phyloP scores from a whole-genome alignment of 2,797 vertebrate species.

The Enteromius radiatus region DNA sequence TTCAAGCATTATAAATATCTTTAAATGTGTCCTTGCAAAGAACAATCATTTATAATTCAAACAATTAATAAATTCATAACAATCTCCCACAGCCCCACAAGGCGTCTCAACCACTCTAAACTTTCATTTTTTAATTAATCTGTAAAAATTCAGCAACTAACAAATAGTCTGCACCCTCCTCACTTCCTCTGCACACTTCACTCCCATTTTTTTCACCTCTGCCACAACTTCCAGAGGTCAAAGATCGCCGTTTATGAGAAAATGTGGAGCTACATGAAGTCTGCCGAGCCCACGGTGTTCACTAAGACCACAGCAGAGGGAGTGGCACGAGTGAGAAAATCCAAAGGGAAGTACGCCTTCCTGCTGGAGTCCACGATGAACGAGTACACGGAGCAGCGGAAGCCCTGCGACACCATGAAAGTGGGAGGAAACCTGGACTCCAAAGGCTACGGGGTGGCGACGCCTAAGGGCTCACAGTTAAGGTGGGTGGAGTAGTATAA shows the following conservation, averaged over 20 bases:
- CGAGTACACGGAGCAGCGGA: constrained; percentile 98
- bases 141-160: background rate
- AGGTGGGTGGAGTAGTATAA: constrained; percentile 99
- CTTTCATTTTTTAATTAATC: background rate
- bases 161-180: background rate
- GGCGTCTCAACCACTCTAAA: background rate
- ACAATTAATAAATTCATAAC: background rate
- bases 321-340: constrained; percentile 96
- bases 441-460: constrained; percentile 98
- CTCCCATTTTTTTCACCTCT: constrained; percentile 24
- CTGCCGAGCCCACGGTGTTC: constrained; percentile 97
- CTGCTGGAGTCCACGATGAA: constrained; percentile 99
- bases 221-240: constrained; percentile 86
- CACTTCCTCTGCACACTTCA: constrained; percentile 25
- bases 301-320: constrained; percentile 97
- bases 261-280: constrained; percentile 99
- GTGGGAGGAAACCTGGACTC: constrained; percentile 99
- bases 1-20: background rate
- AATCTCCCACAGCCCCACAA: background rate
- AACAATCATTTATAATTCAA: background rate
- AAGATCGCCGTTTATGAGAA: constrained; percentile 99
- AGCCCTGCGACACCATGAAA: constrained; percentile 99
- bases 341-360: constrained; percentile 99
- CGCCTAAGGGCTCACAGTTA: constrained; percentile 99
- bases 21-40: background rate